Evolutionary conservation across 2,113 vertebrate genomes (phyloP), one percentile per base, ranked within the genome.

Genomic region (Sorex fumeus): DNA sequence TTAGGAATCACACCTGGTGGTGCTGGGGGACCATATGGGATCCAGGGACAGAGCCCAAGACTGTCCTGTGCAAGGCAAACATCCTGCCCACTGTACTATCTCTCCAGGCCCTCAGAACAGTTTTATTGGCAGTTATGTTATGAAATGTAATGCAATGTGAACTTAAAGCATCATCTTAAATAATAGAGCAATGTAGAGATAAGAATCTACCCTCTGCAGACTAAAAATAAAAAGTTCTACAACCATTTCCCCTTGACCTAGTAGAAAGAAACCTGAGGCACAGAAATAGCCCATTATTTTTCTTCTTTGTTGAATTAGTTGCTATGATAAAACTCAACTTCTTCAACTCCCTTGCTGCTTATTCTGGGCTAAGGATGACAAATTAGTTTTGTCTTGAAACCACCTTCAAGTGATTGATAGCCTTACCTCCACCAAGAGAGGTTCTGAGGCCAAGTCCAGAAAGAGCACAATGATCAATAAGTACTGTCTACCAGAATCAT

Each of bases 101-200:
- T 50, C 13, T 50, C 47, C 47, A 50, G 47, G 47, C 47, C 47
- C 47, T 50, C 47, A 10, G 60, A 82, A 75, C 69, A 53, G 21
- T 53, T 79, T 79, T 27, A 34, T 9, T 36, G 40, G 43, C 53
- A 79, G 43, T 78, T 90, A 36, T 72, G 32, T 79, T 67, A 74
- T 71, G 69, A 78, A 84, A 87, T 64, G 53, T 84, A 36, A 72
- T 72, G 80, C 66, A 87, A 79, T 75, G 66, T 83, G 64, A 47
- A 71, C 77, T 45, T 50, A 60, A 43, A 66, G 36, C 5, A 64
- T 80, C 72, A 40, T 43, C 67, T 79, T 80, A 79, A 72, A 47
- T 45, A 76, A 72, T 12, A 71, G 67, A 60, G 67, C 66, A 90
- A 53, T 78, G 84, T 43, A 75, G 75, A 70, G 75, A 69, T 43